Conservation (phyloP, 1,140 invertebrate species). For the Nixonia krombeini region DNA sequence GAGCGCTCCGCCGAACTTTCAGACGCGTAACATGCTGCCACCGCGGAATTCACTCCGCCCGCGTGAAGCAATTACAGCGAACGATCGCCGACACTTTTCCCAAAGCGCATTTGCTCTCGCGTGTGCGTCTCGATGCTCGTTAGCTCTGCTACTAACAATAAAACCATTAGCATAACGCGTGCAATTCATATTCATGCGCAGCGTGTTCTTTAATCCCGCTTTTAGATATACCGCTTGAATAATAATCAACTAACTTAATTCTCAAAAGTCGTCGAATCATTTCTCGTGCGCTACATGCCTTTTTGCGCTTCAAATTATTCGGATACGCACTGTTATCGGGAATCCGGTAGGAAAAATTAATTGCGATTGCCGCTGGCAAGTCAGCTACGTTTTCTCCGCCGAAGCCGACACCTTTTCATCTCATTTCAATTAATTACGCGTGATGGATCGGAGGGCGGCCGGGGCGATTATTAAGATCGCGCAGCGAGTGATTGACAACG, state of each 20-base stretch:
- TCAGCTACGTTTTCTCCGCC: too few species aligned
- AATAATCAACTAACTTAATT: conserved; percentile 31
- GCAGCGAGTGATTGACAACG: too few species aligned
- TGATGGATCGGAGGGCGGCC: too few species aligned
- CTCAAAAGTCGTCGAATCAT: conserved; percentile 36
- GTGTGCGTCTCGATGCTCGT: conserved; percentile 26
- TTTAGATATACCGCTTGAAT: background rate
- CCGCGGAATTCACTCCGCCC: background rate
- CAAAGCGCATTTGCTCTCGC: conserved; percentile 16
- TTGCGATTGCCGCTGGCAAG: too few species aligned
- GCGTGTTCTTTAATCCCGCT: background rate
- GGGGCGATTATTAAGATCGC: too few species aligned
- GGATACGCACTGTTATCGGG: conserved; percentile 39
- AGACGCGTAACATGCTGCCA: background rate
- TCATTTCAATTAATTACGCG: too few species aligned
- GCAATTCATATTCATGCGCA: conserved; percentile 43
- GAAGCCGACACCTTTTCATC: too few species aligned
- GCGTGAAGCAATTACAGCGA: conserved; percentile 19
- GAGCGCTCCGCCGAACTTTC: conserved; percentile 26
- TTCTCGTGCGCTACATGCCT: conserved; percentile 22
- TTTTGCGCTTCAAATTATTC: conserved; percentile 19
- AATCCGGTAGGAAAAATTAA: conserved; percentile 40
- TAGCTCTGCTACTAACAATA: background rate
- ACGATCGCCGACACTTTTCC: conserved; percentile 24
- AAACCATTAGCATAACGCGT: background rate